Evolutionary conservation across 2,797 vertebrate species (phyloP).

Genomic region (Myiotriccus ornatus): DNA sequence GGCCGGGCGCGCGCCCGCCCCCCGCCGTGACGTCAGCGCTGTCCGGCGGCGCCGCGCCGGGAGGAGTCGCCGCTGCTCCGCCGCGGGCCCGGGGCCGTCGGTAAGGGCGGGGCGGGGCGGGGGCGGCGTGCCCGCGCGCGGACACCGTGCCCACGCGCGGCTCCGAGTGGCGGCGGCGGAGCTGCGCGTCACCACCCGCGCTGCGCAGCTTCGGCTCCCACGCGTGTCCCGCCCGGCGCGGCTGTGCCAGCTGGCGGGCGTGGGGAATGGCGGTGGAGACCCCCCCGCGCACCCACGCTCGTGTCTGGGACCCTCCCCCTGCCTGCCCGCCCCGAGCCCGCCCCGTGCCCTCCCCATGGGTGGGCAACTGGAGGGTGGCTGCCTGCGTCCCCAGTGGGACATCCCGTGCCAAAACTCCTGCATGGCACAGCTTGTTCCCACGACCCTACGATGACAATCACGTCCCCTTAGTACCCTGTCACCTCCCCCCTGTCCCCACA

Average conservation of each 20-base stretch:
- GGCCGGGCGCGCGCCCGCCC: background rate
- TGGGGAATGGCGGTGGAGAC: background rate
- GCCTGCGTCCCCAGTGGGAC: background rate
- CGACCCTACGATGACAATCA: background rate
- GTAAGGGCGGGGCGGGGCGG: slow-evolving; percentile 15
- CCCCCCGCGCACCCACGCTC: background rate
- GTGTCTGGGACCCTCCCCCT: background rate
- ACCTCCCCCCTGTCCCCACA: too few species aligned
- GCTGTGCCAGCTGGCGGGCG: background rate
- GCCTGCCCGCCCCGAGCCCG: background rate
- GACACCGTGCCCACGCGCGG: background rate
- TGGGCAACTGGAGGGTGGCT: background rate
- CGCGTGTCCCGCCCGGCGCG: background rate
- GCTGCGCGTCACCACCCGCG: background rate
- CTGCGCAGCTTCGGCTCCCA: background rate
- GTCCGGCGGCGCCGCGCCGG: slow-evolving; percentile 18
- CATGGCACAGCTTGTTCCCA: background rate
- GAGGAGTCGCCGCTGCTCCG: slow-evolving; percentile 37
- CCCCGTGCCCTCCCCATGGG: background rate
- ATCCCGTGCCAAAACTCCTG: background rate
- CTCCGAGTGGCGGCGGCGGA: background rate
- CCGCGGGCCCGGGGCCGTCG: slow-evolving; percentile 1
- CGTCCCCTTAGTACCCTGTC: background rate
- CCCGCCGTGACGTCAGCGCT: background rate
- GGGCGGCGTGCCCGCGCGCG: background rate